Evolutionary conservation across 2,888 invertebrate species (phyloP).

Genomic region (Cryptophagus acutangulus): DNA sequence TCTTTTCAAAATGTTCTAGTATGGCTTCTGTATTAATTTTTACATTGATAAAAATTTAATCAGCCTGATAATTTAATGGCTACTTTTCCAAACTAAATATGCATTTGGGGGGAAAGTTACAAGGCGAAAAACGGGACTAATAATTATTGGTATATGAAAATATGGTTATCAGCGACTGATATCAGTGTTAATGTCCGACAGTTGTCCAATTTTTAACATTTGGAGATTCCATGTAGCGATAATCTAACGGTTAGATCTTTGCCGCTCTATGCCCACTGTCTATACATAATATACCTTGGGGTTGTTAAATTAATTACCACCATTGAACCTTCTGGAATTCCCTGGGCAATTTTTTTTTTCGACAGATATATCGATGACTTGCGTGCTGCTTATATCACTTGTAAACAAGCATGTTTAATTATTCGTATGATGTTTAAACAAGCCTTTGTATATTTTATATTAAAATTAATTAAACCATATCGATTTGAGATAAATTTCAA

Average conservation of each 20-base stretch:
- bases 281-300: constrained; percentile 21
- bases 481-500: constrained; percentile 29
- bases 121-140: constrained; percentile 34
- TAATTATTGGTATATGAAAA: constrained; percentile 37
- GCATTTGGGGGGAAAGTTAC: constrained; percentile 20
- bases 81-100: constrained; percentile 21
- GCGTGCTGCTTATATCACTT: constrained; percentile 1
- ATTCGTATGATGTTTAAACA: neutral
- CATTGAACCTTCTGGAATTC: constrained; percentile 22
- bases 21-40: too few species aligned
- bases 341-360: constrained; percentile 26
- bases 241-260: constrained; percentile 35
- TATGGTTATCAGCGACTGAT: constrained; percentile 32
- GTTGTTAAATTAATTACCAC: constrained; percentile 33
- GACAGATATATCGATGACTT: constrained; percentile 18
- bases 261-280: constrained; percentile 13
- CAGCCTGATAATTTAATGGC: too few species aligned
- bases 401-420: constrained; percentile 6
- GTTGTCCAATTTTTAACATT: constrained; percentile 38
- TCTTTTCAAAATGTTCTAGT: too few species aligned
- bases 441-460: neutral
- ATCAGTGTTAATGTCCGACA: constrained; percentile 35
- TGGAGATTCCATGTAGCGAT: constrained; percentile 39
- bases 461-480: constrained; percentile 10
- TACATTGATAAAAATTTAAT: too few species aligned